Percentiles rank a stretch among this genome's conserved stretches.
These are phyloP conservation scores for Spatula clypeata DNA, from an alignment of 2,797 vertebrate species.

Conservation along the genomic window DNA sequence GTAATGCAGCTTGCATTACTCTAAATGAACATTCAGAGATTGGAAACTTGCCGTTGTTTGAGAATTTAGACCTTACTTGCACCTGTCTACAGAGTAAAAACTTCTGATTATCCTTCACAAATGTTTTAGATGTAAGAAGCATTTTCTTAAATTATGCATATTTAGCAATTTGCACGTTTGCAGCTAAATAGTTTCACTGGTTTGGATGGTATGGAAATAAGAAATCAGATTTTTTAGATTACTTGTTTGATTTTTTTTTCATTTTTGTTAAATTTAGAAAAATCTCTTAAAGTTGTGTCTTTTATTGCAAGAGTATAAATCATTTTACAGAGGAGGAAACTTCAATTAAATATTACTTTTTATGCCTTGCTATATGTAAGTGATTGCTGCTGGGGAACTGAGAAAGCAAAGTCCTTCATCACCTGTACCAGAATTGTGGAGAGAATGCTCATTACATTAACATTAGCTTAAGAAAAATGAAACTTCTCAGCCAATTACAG, in stretches of 20 bases:
- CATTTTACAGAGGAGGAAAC: conserved; percentile 49
- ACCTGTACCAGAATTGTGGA: conserved; percentile 80
- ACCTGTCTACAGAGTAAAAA: conserved; percentile 42
- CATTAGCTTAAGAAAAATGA: conserved; percentile 84
- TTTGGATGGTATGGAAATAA: background rate
- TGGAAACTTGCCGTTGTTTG: conserved; percentile 76
- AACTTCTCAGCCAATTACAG: conserved; percentile 86
- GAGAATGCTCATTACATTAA: conserved; percentile 88
- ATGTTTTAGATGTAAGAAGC: background rate
- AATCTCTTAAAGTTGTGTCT: conserved; percentile 16
- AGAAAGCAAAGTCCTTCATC: conserved; percentile 65
- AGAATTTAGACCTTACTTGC: conserved; percentile 64
- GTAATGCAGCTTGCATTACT: conserved; percentile 68
- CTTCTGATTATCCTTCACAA: conserved; percentile 59
- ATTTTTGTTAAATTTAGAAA: conserved; percentile 51
- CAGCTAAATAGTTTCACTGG: background rate
- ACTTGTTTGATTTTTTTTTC: conserved; percentile 39
- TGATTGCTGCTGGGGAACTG: conserved; percentile 47
- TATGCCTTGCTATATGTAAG: conserved; percentile 1
- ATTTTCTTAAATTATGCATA: background rate
- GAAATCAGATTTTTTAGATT: background rate
- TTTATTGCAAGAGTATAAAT: conserved; percentile 50
- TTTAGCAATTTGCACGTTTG: background rate
- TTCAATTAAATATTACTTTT: conserved; percentile 64
- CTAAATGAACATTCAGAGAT: conserved; percentile 79